Base-by-base conservation (phyloP, 1,140 invertebrate species). In the Oryzaephilus surinamensis region DNA sequence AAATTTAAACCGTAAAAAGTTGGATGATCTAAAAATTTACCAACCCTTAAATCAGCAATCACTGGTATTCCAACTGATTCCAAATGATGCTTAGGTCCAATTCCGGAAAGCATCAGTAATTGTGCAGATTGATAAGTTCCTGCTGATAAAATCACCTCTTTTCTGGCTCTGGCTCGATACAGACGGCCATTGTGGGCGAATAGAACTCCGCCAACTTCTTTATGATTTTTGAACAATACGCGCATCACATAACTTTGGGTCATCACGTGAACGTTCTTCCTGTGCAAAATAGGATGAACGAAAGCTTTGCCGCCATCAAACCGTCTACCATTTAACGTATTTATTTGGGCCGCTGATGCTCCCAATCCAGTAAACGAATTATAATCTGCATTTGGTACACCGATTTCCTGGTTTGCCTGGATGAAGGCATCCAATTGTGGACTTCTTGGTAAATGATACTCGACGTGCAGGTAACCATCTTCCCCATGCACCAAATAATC, bases 21-120 rank as follows among this genome's bases (percentile, higher is more conserved):
- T 0, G 85, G 79, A 52, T 84, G 81, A 45, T 86, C 82, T 17
- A 87, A 62, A 51, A 85, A 84, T 41, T 81, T 72, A n/a, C 83
- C 83, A 16, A 64, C 63, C 15, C 35, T 34, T 12, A 55, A 39
- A 34, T 65, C 55, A 10, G 54, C 40, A 15, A 64, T 18, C 6
- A 60, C 40, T 10, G 39, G 42, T 38, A 67, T 62, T 10, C 64
- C 63, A 8, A 71, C 48, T 35, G 62, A 53, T 24, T 61, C 43
- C 3, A 77, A 52, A 23, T 73, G 59, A 34, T 62, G 45, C 17
- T 35, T 54, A 6, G 71, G 70, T 3, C 73, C 74, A 19, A 77
- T 58, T 13, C 74, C 74, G 11, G 71, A 75, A 2, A 73, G 43
- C 66, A 76, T 72, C 3, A 77, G 54, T 5, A 77, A 37, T 28